Base-by-base conservation (phyloP, 2,888 invertebrate species). In the Lepidochitona cinerea region DNA sequence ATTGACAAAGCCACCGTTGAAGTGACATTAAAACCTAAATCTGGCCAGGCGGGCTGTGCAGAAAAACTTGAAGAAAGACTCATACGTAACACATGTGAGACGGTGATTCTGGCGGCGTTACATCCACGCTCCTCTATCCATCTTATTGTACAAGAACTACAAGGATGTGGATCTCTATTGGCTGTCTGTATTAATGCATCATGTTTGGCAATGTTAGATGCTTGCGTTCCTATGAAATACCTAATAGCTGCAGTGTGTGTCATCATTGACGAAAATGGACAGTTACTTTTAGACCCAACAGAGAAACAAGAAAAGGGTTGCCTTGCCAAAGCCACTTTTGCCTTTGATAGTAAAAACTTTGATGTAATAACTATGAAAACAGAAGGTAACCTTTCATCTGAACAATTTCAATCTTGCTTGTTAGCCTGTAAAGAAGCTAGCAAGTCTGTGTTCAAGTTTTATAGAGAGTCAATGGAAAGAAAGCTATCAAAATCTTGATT, bases 71-170 rank as follows among this genome's bases (percentile, higher is more conserved):
- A 93, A 75, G 97, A 97, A 91, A 93, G 93, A 80, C 92, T 94
- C 6, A 93, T 97, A 71, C 93, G 93, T 81, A 95, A 95, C 87
- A 94, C 95, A 0, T 95, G 95, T 89, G 95, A 96, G 89, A 92
- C 94, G 14, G 93, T 94, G 0, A 90, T 97, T 41, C 87, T 95
- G 0, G 92, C 94, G 0, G 91, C 93, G 29, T 87, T 96, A 49
- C 95, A 96, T 92, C 97, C 97, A 4, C 93, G 96, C 68, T 94
- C 96, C 0, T 93, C 94, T 35, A 93, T 97, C 82, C 93, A 93
- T 0, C 91, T 97, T 53, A 94, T 95, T 71, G 90, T 97, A 71
- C 97, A 97, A 89, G 97, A 97, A 92, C 91, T 97, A 86, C 96
- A 97, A 88, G 94, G 96, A 90, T 76, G 80, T 67, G 89, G 89